Base-by-base conservation (phyloP, 2,888 invertebrate species). In the Cephus runcator region DNA sequence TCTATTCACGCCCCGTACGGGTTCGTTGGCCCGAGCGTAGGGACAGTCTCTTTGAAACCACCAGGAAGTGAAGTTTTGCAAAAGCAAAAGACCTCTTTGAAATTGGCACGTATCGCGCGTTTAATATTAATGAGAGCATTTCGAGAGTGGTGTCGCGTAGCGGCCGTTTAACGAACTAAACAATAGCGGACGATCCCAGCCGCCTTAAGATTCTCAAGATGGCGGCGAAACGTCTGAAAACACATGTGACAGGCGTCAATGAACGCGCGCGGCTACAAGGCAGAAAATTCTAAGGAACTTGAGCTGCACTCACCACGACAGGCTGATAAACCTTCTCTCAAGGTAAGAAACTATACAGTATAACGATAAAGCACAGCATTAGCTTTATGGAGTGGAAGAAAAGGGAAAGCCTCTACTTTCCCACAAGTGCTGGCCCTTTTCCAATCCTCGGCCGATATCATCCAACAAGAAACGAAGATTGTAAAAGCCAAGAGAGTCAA, bases 121-220 rank as follows among this genome's bases (percentile, higher is more conserved):
- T 88, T 84, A 88, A 88, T 88, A 88, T 88, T 88, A 88, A 88
- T 88, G 85, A 83, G 81, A 81, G 83, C 86, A 88, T 88, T 88
- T 86, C 84, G 86, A 81, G 75, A 77, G 73, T 81, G 76, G 76
- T 35, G 36, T 76, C 40, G 6, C 73, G 68, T 30, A 74, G 73
- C 75, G 75, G 69, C 73, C 36, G 34, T 75, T 76, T 77, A 69
- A 79, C 79, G 78, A 78, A 82, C 75, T 77, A 76, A 56, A 56
- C 23, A 56, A 56, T 56, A 56, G 23, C 56, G 79, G 78, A 83
- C 84, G 81, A 79, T 35, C 34, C 77, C n/a, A 71, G 69, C 76
- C 77, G 79, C 76, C 9, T 56, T 56, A 23, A 23, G 56, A 23
- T 23, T 23, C 9, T 9, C 56, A 56, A 56, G 56, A 56, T 56